Evolutionary conservation across 2,888 invertebrate genomes (phyloP), one percentile per base, ranked within the genome.

Genomic region (Petrolisthes manimaculis): DNA sequence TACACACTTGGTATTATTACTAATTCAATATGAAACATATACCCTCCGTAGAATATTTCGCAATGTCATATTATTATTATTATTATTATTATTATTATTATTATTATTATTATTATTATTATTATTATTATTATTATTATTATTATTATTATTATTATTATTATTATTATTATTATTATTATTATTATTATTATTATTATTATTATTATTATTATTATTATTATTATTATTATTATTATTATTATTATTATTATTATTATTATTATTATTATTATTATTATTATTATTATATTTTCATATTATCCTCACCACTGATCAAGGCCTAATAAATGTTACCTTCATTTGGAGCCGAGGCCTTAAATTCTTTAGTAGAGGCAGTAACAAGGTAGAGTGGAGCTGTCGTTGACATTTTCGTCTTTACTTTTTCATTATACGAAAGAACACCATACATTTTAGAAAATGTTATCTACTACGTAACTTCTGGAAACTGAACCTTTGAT

Each of bases 211-310:
- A 80, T 80, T 80, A 80, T 80, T 75, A 37, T 80, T 4, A n/a
- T 80, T 80, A 54, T 80, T 80, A 80, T 53, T 80, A 80, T 80
- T 53, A 80, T 80, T 53, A 80, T 80, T 53, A 80, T 9, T 53
- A 80, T 80, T 53, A 80, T 80, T 53, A 80, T 53, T 80, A 53
- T 53, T 80, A 80, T 80, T 53, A 80, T 80, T 80, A 53, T 80
- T 80, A 53, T 80, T 80, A 80, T 53, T 80, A 80, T 53, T 80
- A 80, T 80, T 80, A 80, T 80, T 80, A 55, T 80, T 55, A 53
- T 53, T 80, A 80, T 6, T 55, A 53, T 53, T 80, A 80, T 55
- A 18, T 12, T 79, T 51, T 37, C 37, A 37, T 37, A 37, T 37
- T 2, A 37, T 37, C n/a, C n/a, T n/a, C 37, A 37, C 37, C 37